A percentile compares a stretch with the other conserved stretches of the same genome.
These are phyloP conservation scores for Phoebastria nigripes DNA, from an alignment of 2,797 vertebrate species.

Conservation along the genomic window DNA sequence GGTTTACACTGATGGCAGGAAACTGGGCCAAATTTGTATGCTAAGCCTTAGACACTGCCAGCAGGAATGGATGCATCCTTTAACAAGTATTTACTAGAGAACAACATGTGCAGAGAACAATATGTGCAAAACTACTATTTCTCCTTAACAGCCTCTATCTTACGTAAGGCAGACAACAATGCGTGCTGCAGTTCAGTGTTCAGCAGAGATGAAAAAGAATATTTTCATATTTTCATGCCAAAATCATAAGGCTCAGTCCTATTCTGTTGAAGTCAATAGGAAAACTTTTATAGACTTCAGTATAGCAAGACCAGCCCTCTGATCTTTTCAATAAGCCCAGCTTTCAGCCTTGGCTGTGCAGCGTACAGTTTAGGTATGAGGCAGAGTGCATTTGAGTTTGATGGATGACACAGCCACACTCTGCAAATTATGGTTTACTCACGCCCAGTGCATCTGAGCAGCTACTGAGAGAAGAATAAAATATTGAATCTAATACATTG, in stretches of 20 bases:
- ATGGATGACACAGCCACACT: neutral
- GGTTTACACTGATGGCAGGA: neutral
- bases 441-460: neutral
- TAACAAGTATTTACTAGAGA: neutral
- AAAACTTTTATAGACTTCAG: neutral
- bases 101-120: slow-evolving; percentile 40
- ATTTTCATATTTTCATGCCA: neutral
- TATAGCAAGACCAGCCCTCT: neutral
- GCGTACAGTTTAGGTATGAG: neutral
- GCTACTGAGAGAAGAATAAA: neutral
- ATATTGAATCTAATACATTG: neutral
- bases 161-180: neutral
- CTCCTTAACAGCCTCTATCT: neutral
- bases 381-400: neutral
- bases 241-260: neutral
- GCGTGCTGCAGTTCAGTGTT: neutral
- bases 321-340: neutral
- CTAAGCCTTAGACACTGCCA: neutral
- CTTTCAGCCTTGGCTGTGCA: neutral
- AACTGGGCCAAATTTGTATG: neutral
- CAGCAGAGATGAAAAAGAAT: neutral
- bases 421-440: neutral
- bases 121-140: neutral
- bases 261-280: neutral
- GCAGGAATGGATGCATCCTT: neutral